Percentiles rank a stretch among this genome's conserved stretches.
phyloP scores from a whole-genome alignment of 2,888 invertebrate species.

The Cacoxenus indagator region DNA sequence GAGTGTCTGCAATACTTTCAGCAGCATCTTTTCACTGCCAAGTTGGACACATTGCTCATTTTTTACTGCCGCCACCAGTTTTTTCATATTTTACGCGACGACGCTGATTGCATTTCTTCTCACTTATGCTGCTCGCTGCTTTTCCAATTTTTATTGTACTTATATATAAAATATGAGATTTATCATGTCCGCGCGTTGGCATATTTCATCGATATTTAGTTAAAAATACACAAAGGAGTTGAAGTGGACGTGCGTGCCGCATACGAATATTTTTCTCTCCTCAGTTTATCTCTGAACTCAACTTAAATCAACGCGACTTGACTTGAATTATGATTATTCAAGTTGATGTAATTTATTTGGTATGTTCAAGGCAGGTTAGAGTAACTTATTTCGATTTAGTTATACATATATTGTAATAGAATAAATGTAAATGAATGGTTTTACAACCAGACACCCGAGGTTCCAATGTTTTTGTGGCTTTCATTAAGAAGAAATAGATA shows the following conservation, averaged over 20 bases:
- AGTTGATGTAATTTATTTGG: too few species aligned
- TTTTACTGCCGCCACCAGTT: conserved; percentile 59
- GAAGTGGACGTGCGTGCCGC: background rate
- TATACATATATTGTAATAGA: too few species aligned
- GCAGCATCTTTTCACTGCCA: conserved; percentile 30
- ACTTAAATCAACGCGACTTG: background rate
- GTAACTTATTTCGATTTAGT: too few species aligned
- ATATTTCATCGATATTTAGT: conserved; percentile 53
- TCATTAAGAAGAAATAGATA: too few species aligned
- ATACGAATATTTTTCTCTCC: conserved; percentile 3
- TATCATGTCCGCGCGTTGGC: conserved; percentile 43
- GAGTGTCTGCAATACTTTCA: conserved; percentile 8
- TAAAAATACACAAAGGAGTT: conserved; percentile 51
- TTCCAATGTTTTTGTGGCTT: too few species aligned
- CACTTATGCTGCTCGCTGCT: conserved; percentile 34
- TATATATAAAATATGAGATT: conserved; percentile 28
- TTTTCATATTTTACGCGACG: conserved; percentile 31
- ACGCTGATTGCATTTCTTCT: conserved; percentile 35
- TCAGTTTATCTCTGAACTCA: background rate
- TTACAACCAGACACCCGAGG: too few species aligned
- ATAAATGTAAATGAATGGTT: too few species aligned
- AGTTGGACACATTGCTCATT: conserved; percentile 60
- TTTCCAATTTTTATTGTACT: conserved; percentile 13
- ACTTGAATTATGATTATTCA: background rate
- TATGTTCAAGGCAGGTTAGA: too few species aligned